phyloP scores from a whole-genome alignment of 2,113 vertebrate species.

The Dasyprocta punctata region DNA sequence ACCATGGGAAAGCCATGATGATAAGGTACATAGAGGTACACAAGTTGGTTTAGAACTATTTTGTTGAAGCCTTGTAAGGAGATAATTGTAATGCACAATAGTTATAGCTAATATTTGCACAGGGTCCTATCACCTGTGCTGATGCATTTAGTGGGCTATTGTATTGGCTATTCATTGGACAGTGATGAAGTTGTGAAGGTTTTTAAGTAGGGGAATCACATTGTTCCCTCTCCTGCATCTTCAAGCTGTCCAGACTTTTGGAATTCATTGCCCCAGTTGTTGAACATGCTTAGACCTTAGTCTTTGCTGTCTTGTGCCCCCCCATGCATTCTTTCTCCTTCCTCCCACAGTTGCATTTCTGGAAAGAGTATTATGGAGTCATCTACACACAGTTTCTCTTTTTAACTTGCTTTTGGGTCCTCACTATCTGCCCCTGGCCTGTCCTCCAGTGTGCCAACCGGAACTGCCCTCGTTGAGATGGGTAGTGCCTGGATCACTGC shows the following conservation, averaged over 20 bases:
- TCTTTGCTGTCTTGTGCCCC: neutral
- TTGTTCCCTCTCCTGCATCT: neutral
- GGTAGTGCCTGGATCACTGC: neutral
- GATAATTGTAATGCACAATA: neutral
- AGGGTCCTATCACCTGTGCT: neutral
- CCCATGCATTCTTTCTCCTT: neutral
- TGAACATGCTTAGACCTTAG: neutral
- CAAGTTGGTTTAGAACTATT: neutral
- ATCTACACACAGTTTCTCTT: neutral
- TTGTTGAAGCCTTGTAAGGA: neutral
- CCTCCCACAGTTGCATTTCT: neutral
- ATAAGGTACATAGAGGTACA: neutral
- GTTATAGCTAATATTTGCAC: neutral
- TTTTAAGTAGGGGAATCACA: neutral
- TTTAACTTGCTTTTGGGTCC: neutral
- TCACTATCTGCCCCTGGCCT: neutral
- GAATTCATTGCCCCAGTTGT: neutral
- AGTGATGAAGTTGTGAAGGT: neutral
- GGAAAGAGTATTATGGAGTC: neutral
- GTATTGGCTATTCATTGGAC: neutral
- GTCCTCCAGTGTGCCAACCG: too few relatives aligned
- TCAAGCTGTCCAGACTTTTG: neutral
- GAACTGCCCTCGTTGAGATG: neutral
- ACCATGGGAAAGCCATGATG: neutral
- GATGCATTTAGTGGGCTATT: neutral